Evolutionary conservation across 2,888 invertebrate genomes (phyloP).

Genomic region (Polyommatus icarus): DNA sequence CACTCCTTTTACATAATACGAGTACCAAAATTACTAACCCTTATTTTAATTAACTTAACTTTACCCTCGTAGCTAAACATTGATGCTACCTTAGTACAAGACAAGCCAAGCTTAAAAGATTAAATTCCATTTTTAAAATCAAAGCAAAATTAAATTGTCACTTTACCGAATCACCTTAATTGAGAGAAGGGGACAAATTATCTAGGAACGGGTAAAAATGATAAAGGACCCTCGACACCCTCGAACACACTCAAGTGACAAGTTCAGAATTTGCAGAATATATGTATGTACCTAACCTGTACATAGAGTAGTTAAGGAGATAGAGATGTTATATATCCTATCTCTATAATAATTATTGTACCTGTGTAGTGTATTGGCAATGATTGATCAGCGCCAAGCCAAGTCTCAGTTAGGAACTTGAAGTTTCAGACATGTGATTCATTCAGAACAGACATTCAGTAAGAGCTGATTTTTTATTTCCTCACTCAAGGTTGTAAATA

Average conservation of each 20-base stretch:
- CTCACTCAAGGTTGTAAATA: too few species aligned
- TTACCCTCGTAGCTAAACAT: too few species aligned
- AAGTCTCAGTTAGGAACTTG: too few species aligned
- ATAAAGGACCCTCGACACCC: background rate
- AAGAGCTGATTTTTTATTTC: too few species aligned
- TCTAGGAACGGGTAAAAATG: slow-evolving; percentile 15
- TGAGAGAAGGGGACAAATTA: background rate
- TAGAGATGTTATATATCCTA: background rate
- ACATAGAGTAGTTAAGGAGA: background rate
- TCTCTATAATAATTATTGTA: too few species aligned
- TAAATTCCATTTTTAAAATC: background rate
- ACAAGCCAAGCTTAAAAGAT: background rate
- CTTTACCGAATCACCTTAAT: background rate
- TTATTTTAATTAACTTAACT: too few species aligned
- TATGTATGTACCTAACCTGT: background rate
- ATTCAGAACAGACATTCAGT: too few species aligned
- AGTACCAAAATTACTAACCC: too few species aligned
- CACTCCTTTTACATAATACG: too few species aligned
- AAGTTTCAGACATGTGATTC: too few species aligned
- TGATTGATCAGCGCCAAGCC: too few species aligned
- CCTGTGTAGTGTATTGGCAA: too few species aligned
- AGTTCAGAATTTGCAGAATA: background rate
- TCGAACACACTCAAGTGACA: slow-evolving; percentile 1
- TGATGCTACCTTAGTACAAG: background rate
- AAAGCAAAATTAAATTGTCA: background rate